Evolutionary conservation across 2,888 invertebrate species (phyloP), one percentile per base, ranked within the genome.

Genomic region (Polydrusus tereticollis): DNA sequence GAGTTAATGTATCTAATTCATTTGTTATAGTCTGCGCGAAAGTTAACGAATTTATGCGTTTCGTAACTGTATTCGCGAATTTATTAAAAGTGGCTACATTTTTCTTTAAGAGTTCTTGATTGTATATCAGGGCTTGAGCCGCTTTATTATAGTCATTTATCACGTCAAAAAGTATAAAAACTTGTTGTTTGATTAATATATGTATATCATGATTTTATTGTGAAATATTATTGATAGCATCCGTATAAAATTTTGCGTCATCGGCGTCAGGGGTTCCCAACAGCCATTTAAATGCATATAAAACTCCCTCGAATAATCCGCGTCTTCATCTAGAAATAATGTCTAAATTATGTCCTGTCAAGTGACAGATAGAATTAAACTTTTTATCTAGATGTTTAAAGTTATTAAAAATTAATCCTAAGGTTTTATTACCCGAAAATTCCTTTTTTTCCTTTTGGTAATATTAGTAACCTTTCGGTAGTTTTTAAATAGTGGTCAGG

Each of bases 111-210:
- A 68, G 74, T 20, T 69, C 38, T 63, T 78, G 73, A 47, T 78
- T 78, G 21, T 8, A 6, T 43, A 69, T 62, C 21, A 75, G 60
- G 7, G 64, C 47, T 60, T 20, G 26, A 14, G 76, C 58, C 1
- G 77, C 75, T 16, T 69, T 29, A 65, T 77, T 78, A 67, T 78
- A 77, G 57, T 76, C 74, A 5, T 29, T 20, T 20, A 78, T 77
- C 2, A 76, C 71, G 5, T 75, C 73, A 1, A 77, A 76, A 20
- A 78, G 14, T 26, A 63, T 36, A 16, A 58, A 69, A 18, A 78
- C 69, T 72, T 78, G 76, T 73, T 76, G 71, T 71, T 78, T 74
- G 64, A 68, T 21, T 69, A 68, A 36, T 60, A 58, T 21, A 59
- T 68, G 45, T 72, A 58, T n/a, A n/a, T n/a, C n/a, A n/a, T n/a